These are phyloP conservation scores for Drosophila colorata DNA, from an alignment of 2,888 invertebrate genomes.

Conservation along the genomic window DNA sequence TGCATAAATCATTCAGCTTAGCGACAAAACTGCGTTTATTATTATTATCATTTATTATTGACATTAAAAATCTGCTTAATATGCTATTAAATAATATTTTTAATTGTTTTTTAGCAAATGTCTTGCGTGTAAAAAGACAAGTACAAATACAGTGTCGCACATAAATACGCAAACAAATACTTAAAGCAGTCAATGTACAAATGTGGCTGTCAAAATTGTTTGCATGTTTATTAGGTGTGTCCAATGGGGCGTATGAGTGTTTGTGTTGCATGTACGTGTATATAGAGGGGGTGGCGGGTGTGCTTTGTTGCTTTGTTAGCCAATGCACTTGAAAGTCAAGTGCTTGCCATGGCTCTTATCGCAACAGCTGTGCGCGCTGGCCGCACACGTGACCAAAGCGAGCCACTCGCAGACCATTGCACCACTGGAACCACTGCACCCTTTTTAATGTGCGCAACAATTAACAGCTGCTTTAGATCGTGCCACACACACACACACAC, in stretches of 20 bases:
- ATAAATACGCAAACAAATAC: slow-evolving; percentile 1
- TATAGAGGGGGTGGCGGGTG: not conserved
- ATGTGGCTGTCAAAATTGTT: slow-evolving; percentile 18
- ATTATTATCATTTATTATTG: not conserved
- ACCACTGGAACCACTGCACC: slow-evolving; percentile 66
- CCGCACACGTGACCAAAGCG: slow-evolving; percentile 66
- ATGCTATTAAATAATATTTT: slow-evolving; percentile 7
- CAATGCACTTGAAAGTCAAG: slow-evolving; percentile 66
- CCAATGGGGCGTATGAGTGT: slow-evolving; percentile 47
- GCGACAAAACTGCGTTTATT: not conserved
- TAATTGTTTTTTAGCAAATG: not conserved
- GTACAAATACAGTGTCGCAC: not conserved
- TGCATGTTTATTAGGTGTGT: slow-evolving; percentile 48
- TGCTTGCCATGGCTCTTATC: slow-evolving; percentile 58
- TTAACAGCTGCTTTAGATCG: slow-evolving; percentile 55
- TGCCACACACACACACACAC: slow-evolving; percentile 48
- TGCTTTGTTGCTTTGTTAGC: slow-evolving; percentile 30
- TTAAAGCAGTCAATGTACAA: slow-evolving; percentile 13
- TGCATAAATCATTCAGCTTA: not conserved
- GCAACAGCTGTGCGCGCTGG: slow-evolving; percentile 62
- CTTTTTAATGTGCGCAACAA: slow-evolving; percentile 50
- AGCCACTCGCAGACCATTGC: slow-evolving; percentile 28
- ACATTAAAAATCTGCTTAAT: not conserved
- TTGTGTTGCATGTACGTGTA: slow-evolving; percentile 17
- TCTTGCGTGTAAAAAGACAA: not conserved